phyloP scores from a whole-genome alignment of 2,797 vertebrate genomes.

The Euthynnus affinis region DNA sequence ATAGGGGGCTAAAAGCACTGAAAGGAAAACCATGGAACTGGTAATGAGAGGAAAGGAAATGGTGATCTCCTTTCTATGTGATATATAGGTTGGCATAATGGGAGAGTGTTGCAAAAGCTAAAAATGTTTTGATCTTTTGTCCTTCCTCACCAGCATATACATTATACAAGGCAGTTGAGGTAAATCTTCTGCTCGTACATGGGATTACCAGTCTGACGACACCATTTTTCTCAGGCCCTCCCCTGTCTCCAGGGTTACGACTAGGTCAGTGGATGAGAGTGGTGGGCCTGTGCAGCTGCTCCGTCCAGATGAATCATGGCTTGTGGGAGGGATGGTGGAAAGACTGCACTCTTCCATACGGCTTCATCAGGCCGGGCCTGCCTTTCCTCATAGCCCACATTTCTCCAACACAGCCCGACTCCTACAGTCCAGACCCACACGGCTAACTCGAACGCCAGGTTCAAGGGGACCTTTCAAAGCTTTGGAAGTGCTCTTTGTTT shows the following conservation, averaged over 20 bases:
- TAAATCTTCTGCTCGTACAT: conserved; percentile 76
- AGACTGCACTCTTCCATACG: conserved; percentile 76
- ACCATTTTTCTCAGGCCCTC: conserved; percentile 82
- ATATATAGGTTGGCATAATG: conserved; percentile 53
- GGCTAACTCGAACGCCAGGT: conserved; percentile 71
- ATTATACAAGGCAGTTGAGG: conserved; percentile 72
- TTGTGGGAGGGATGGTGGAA: conserved; percentile 81
- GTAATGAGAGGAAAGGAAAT: conserved; percentile 62
- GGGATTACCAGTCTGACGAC: conserved; percentile 79
- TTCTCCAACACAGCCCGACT: conserved; percentile 69
- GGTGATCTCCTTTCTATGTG: conserved; percentile 40
- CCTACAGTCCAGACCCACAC: conserved; percentile 69
- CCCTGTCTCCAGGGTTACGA: conserved; percentile 81
- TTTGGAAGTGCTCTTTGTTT: conserved; percentile 81
- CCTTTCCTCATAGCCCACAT: conserved; percentile 83
- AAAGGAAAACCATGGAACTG: conserved; percentile 45
- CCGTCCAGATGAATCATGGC: conserved; percentile 82
- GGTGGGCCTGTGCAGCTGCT: conserved; percentile 80
- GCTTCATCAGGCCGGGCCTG: conserved; percentile 79
- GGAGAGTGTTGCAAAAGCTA: conserved; percentile 60
- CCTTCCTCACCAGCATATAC: conserved; percentile 59
- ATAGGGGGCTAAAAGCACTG: conserved; percentile 44
- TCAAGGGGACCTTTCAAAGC: conserved; percentile 80
- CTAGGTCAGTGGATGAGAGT: conserved; percentile 82
- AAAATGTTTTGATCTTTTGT: conserved; percentile 76